Conservation (phyloP, 2,888 invertebrate genomes). For the Mesochorus sp. region DNA sequence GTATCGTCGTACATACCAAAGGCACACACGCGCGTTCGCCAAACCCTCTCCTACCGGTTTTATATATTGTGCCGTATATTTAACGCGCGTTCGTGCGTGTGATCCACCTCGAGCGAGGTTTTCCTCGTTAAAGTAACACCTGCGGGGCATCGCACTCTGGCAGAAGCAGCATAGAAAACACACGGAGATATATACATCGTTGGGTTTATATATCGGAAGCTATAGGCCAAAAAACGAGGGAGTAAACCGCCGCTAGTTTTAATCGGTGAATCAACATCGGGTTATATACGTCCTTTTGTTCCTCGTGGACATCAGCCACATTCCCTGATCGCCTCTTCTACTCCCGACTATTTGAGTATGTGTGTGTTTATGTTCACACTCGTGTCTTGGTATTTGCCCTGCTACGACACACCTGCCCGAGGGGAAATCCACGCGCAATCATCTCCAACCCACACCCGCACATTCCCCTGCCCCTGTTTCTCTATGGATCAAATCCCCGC, state of each 20-base stretch:
- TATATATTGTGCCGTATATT: slow-evolving; percentile 30
- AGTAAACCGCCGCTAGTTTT: background rate
- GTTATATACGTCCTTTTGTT: background rate
- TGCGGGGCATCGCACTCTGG: slow-evolving; percentile 44
- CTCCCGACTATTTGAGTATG: no score
- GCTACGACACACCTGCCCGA: slow-evolving; percentile 22
- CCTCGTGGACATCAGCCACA: background rate
- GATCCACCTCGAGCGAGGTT: slow-evolving; percentile 21
- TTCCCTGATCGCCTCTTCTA: slow-evolving; percentile 6
- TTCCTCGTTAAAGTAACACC: slow-evolving; percentile 38
- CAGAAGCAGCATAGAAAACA: no score
- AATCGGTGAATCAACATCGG: background rate
- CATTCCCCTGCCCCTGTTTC: background rate
- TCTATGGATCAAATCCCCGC: background rate
- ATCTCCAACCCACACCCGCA: background rate
- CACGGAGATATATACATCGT: background rate
- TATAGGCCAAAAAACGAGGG: background rate
- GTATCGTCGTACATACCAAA: slow-evolving; percentile 2
- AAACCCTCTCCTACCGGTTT: background rate
- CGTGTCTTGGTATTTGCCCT: background rate
- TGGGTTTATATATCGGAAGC: background rate
- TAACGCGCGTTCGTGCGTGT: background rate
- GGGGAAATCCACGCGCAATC: slow-evolving; percentile 10
- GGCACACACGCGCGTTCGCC: slow-evolving; percentile 13
- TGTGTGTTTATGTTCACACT: background rate